Conservation (phyloP, 1,140 invertebrate genomes). For the Drosophila biarmipes region DNA sequence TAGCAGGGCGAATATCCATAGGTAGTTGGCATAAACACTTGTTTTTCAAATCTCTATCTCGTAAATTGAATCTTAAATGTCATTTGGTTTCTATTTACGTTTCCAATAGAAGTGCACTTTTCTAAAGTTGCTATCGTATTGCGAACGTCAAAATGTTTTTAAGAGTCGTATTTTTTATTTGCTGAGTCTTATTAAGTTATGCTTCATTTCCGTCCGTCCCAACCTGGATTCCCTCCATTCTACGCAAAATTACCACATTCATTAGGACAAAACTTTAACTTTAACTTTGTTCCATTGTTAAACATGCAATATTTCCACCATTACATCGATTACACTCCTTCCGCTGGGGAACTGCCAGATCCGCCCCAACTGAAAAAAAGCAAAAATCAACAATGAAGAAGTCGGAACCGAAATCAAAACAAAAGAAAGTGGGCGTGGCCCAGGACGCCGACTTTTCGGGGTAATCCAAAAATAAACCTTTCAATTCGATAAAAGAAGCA, state of each 20-base stretch:
- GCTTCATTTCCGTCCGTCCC: too few relatives aligned
- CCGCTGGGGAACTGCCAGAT: conserved; percentile 1
- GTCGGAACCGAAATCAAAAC: conserved; percentile 44
- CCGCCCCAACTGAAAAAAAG: neutral
- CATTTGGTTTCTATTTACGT: neutral
- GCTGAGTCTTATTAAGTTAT: neutral
- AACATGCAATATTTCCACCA: conserved; percentile 47
- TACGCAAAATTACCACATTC: conserved; percentile 37
- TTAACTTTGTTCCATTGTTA: conserved; percentile 25
- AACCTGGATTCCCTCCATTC: conserved; percentile 5
- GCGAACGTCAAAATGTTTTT: neutral
- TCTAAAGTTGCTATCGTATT: neutral
- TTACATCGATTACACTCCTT: conserved; percentile 49
- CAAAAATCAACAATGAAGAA: conserved; percentile 32
- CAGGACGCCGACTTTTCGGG: conserved; percentile 33
- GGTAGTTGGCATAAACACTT: neutral
- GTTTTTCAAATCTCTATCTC: too few relatives aligned
- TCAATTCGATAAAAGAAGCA: conserved; percentile 21
- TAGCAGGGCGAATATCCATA: neutral
- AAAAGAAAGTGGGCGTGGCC: conserved; percentile 49
- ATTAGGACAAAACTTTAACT: conserved; percentile 45
- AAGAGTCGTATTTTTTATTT: neutral
- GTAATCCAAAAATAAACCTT: conserved; percentile 67
- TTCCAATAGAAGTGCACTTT: neutral
- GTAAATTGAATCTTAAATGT: neutral